Conservation (phyloP, 2,888 invertebrate species). For the Rhagophthalmus giganteus region DNA sequence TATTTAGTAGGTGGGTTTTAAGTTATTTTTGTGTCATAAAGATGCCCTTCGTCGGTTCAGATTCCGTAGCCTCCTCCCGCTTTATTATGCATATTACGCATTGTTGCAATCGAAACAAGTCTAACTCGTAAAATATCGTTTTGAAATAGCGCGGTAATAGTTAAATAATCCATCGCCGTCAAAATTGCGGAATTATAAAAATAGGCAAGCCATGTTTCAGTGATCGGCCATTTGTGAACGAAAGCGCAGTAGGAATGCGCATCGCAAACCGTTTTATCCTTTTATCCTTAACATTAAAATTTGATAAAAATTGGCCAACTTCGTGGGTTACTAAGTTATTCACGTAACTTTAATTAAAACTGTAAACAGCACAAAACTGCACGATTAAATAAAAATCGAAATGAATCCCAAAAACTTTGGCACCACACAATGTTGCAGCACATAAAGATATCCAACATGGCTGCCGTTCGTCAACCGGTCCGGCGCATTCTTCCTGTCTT, state of each 20-base stretch:
- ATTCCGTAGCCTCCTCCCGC: no score
- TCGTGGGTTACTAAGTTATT: no score
- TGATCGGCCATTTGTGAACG: slow-evolving; percentile 24
- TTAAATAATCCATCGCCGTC: neutral
- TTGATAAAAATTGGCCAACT: no score
- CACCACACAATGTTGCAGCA: slow-evolving; percentile 47
- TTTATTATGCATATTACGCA: no score
- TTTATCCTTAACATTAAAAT: neutral
- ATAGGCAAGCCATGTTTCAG: slow-evolving; percentile 28
- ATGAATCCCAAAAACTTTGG: slow-evolving; percentile 20
- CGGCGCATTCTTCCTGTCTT: slow-evolving; percentile 32
- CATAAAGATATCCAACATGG: slow-evolving; percentile 53
- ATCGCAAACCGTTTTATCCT: neutral
- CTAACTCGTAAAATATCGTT: no score
- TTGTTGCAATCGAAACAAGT: no score
- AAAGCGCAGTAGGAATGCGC: slow-evolving; percentile 13
- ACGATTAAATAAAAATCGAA: slow-evolving; percentile 9
- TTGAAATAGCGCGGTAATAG: no score
- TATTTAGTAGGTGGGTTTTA: no score
- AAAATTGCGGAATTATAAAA: neutral
- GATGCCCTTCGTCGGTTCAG: no score
- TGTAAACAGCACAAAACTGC: slow-evolving; percentile 11
- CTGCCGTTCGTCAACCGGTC: slow-evolving; percentile 37
- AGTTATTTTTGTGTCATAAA: no score
- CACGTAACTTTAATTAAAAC: slow-evolving; percentile 5